Evolutionary conservation across 23 tunicate genomes (phyloP).

Genomic region (Styela plicata): DNA sequence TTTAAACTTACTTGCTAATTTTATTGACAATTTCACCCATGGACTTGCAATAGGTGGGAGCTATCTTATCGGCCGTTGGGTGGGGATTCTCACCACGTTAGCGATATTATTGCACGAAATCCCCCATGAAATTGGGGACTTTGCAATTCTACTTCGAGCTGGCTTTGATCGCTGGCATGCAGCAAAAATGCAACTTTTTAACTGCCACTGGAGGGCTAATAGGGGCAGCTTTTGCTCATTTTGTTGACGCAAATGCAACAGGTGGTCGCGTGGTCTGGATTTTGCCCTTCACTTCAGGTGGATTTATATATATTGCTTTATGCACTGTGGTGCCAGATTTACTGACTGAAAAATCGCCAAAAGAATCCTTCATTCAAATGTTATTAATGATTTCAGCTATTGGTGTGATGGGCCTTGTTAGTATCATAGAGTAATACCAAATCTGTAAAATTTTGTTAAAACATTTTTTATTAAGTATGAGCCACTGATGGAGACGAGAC

Average conservation of each 20-base stretch:
- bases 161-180: conserved; percentile 81
- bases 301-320: conserved; percentile 83
- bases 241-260: conserved; percentile 43
- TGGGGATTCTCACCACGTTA: conserved; percentile 70
- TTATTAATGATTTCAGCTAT: conserved; percentile 33
- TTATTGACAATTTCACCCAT: conserved; percentile 87
- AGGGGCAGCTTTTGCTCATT: conserved; percentile 53
- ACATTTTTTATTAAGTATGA: neutral
- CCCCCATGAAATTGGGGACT: conserved; percentile 96
- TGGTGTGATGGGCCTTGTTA: conserved; percentile 53
- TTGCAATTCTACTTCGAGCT: conserved; percentile 79
- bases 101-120: conserved; percentile 89
- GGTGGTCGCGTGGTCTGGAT: conserved; percentile 70
- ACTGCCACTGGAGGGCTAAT: conserved; percentile 88
- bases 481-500: too few relatives aligned
- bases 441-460: neutral
- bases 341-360: conserved; percentile 62
- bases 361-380: conserved; percentile 60
- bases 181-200: conserved; percentile 66
- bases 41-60: conserved; percentile 89
- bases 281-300: conserved; percentile 94
- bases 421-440: conserved; percentile 60
- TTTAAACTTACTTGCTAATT: conserved; percentile 76
- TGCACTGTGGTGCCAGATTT: conserved; percentile 89
- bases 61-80: conserved; percentile 62